Evolutionary conservation across 2,113 vertebrate species (phyloP).

Genomic region (Pterocles gutturalis): DNA sequence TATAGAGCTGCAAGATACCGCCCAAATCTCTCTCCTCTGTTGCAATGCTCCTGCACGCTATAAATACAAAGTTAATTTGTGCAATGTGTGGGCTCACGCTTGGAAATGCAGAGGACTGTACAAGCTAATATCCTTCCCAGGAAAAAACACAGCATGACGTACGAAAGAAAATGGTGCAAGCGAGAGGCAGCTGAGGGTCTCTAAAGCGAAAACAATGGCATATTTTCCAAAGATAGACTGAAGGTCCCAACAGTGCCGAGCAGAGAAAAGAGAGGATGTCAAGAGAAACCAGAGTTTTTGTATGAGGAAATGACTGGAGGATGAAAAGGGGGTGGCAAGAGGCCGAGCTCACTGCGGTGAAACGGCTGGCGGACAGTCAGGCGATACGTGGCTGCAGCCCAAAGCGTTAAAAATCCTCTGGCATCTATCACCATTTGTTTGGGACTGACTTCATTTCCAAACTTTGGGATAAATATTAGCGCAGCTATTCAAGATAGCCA

Average conservation of each 20-base stretch:
- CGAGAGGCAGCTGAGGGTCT: not conserved
- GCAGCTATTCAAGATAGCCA: constrained; percentile 35
- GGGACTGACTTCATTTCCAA: constrained; percentile 50
- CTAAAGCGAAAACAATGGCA: not conserved
- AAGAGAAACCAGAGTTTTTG: constrained; percentile 24
- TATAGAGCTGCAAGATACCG: not conserved
- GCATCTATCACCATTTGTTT: constrained; percentile 6
- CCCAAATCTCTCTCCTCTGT: not conserved
- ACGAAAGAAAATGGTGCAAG: not conserved
- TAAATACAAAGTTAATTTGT: constrained; percentile 48
- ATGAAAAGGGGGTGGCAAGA: not conserved
- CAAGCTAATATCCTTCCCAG: constrained; percentile 29
- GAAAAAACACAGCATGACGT: not conserved
- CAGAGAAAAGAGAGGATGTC: not conserved
- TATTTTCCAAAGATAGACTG: not conserved
- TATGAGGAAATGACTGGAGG: not conserved
- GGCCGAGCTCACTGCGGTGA: not conserved
- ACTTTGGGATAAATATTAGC: constrained; percentile 26
- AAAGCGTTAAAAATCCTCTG: constrained; percentile 35
- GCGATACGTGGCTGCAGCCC: constrained; percentile 26
- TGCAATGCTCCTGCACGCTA: constrained; percentile 30
- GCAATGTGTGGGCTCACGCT: constrained; percentile 23
- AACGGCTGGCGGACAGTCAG: not conserved
- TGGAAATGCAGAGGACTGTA: constrained; percentile 41
- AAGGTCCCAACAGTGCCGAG: not conserved